A percentile compares a stretch with the other conserved stretches of the same genome.
Conservation (phyloP, 2,113 vertebrate genomes). For the Neolamprologus brichardi region DNA sequence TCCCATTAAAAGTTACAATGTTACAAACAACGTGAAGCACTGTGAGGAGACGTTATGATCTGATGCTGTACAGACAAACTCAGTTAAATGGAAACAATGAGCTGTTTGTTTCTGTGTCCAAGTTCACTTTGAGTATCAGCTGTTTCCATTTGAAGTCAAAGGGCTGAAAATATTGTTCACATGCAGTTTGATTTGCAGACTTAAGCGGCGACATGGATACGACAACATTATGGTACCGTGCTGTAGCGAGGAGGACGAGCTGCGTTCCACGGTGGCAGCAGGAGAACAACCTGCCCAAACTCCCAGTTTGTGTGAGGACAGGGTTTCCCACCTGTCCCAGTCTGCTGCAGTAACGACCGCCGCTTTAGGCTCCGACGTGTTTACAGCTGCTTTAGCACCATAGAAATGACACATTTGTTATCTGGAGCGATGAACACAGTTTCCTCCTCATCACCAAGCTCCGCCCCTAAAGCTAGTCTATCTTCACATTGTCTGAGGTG, state of each 20-base stretch:
- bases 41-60: neutral
- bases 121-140: fast-evolving
- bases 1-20: neutral
- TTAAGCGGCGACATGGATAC: neutral
- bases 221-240: neutral
- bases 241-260: neutral
- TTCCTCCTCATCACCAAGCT: neutral
- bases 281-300: neutral
- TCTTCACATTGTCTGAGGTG: constrained; percentile 41
- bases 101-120: neutral
- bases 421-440: neutral
- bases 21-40: fast-evolving
- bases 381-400: neutral
- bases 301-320: fast-evolving
- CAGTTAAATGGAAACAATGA: neutral
- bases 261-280: neutral
- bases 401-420: neutral
- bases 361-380: neutral
- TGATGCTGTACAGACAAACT: neutral
- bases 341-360: neutral
- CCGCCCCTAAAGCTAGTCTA: neutral
- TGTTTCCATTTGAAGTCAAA: neutral
- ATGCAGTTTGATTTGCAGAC: neutral
- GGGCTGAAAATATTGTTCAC: neutral
- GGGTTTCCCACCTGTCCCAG: neutral